phyloP scores from a whole-genome alignment of 2,888 invertebrate species.

The Beris morrisii region DNA sequence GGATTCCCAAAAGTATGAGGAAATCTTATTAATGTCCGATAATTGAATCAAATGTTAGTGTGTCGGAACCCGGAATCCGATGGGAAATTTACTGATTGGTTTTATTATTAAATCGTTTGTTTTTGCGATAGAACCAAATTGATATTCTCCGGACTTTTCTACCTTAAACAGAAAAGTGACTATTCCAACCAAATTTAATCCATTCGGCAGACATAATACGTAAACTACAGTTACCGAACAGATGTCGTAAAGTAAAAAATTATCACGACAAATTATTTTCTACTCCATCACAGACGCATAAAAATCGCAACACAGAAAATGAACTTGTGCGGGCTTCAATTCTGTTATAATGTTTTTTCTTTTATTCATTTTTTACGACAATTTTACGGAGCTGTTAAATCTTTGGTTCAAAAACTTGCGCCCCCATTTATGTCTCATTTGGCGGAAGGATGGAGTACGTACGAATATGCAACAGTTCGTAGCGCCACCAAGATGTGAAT shows the following conservation, averaged over 20 bases:
- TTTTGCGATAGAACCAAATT: background rate
- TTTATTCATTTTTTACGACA: constrained; percentile 33
- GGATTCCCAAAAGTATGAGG: constrained; percentile 27
- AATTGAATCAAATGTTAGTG: constrained; percentile 37
- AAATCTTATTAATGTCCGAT: constrained; percentile 39
- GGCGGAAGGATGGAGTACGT: constrained; percentile 2
- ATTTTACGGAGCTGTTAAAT: constrained; percentile 39
- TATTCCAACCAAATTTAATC: background rate
- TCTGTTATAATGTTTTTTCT: constrained; percentile 3
- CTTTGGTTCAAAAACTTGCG: constrained; percentile 29
- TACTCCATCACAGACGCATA: background rate
- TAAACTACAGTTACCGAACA: background rate
- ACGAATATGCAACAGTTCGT: constrained; percentile 17
- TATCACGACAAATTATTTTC: constrained; percentile 4
- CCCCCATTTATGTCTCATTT: constrained; percentile 37
- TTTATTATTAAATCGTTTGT: constrained; percentile 30
- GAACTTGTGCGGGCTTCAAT: background rate
- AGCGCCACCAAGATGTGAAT: constrained; percentile 22
- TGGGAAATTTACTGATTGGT: constrained; percentile 24
- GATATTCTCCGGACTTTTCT: background rate
- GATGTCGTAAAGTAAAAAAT: background rate
- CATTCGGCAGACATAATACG: background rate
- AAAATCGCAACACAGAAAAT: background rate
- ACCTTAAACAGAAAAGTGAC: background rate
- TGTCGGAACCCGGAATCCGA: constrained; percentile 23